Evolutionary conservation across 23 tunicate species (phyloP).

Genomic region (Ascidia mentula): DNA sequence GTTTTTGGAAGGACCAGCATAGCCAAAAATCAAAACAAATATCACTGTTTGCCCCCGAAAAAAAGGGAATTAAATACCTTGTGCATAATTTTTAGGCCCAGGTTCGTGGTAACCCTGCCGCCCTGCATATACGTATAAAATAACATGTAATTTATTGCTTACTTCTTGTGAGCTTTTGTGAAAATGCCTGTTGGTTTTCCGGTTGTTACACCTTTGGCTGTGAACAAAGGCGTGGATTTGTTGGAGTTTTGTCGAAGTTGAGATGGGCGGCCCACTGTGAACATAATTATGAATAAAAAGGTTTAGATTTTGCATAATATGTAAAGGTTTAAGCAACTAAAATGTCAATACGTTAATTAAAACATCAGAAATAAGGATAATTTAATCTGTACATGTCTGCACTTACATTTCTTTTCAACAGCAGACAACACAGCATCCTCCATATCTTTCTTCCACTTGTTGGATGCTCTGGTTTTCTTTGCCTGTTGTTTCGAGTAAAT

Average conservation of each 20-base stretch:
- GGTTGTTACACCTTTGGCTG: slow-evolving; percentile 30
- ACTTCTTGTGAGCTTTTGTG: slow-evolving; percentile 38
- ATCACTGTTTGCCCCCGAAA: no score
- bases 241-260: slow-evolving; percentile 1
- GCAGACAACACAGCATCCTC: neutral
- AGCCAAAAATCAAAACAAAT: neutral
- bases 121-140: no score
- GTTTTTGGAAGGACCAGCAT: no score
- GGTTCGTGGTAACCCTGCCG: no score
- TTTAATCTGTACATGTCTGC: neutral
- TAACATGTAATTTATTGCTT: neutral
- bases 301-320: no score
- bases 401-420: slow-evolving; percentile 19
- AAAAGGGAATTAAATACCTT: no score
- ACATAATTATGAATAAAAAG: no score
- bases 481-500: no score
- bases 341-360: no score
- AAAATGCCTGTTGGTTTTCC: slow-evolving; percentile 13
- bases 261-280: slow-evolving; percentile 28
- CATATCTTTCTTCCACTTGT: slow-evolving; percentile 4
- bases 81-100: no score
- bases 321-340: neutral
- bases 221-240: slow-evolving; percentile 5
- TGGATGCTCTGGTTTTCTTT: neutral
- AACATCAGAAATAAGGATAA: neutral